phyloP scores from a whole-genome alignment of 2,797 vertebrate genomes.

The Numenius phaeopus region DNA sequence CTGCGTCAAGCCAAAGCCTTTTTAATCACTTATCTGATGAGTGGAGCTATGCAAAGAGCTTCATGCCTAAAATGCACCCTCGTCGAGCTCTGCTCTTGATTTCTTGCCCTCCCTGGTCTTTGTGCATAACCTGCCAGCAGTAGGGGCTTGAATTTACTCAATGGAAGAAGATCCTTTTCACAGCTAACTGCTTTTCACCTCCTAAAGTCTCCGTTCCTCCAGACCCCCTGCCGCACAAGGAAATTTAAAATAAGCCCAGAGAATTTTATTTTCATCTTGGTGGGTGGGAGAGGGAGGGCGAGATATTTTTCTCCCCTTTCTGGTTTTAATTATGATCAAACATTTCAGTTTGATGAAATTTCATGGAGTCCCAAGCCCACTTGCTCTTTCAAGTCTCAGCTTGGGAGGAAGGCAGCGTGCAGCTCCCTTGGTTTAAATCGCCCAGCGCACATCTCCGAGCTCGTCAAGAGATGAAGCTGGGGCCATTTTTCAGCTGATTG shows the following conservation, averaged over 20 bases:
- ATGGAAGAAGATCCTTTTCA: not conserved
- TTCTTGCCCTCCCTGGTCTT: not conserved
- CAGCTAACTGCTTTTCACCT: not conserved
- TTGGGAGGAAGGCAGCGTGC: not conserved
- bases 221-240: not conserved
- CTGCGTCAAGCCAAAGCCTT: not conserved
- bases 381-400: not conserved
- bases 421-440: not conserved
- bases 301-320: not conserved
- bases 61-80: not conserved
- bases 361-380: not conserved
- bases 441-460: not conserved
- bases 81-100: not conserved
- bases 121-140: not conserved
- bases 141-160: not conserved
- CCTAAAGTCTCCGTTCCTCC: not conserved
- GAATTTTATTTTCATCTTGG: constrained; percentile 56
- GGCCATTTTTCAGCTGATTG: not conserved
- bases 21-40: not conserved
- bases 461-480: not conserved
- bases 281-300: constrained; percentile 41
- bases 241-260: constrained; percentile 36
- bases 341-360: not conserved
- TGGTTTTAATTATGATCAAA: constrained; percentile 66
- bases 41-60: not conserved